Percentiles rank a stretch among this genome's conserved stretches.
These are phyloP conservation scores for Pteromalus puparum DNA, from an alignment of 1,140 invertebrate species.

Conservation along the genomic window DNA sequence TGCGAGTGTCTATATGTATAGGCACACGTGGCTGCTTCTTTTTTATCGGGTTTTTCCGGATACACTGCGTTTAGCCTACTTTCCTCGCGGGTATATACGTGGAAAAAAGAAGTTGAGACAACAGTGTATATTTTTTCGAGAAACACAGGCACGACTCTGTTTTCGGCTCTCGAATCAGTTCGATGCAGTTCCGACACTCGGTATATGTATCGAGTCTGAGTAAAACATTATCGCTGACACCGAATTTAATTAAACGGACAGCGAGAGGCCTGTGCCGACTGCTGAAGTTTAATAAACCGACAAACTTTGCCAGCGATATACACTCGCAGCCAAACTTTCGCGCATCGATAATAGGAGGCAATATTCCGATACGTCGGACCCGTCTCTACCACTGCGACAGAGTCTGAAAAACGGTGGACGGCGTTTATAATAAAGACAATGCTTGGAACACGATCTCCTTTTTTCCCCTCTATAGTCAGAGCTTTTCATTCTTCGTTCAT, in stretches of 20 bases:
- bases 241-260: not conserved
- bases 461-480: not conserved
- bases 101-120: not conserved
- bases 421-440: not conserved
- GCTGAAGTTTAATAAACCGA: too few relatives aligned
- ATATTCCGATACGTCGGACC: not conserved
- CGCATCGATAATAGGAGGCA: not conserved
- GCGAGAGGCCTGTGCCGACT: too few relatives aligned
- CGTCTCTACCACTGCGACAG: too few relatives aligned
- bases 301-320: not conserved
- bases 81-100: not conserved
- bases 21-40: not conserved
- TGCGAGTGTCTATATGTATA: too few relatives aligned
- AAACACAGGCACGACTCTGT: too few relatives aligned
- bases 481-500: constrained; percentile 6
- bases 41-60: not conserved
- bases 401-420: too few relatives aligned
- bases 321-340: too few relatives aligned
- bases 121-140: too few relatives aligned
- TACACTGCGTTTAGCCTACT: not conserved
- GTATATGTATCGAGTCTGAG: not conserved
- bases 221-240: not conserved
- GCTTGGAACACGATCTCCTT: not conserved
- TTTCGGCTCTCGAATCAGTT: too few relatives aligned
- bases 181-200: too few relatives aligned